Evolutionary conservation across 2,797 vertebrate genomes (phyloP).

Genomic region (Falco biarmicus): DNA sequence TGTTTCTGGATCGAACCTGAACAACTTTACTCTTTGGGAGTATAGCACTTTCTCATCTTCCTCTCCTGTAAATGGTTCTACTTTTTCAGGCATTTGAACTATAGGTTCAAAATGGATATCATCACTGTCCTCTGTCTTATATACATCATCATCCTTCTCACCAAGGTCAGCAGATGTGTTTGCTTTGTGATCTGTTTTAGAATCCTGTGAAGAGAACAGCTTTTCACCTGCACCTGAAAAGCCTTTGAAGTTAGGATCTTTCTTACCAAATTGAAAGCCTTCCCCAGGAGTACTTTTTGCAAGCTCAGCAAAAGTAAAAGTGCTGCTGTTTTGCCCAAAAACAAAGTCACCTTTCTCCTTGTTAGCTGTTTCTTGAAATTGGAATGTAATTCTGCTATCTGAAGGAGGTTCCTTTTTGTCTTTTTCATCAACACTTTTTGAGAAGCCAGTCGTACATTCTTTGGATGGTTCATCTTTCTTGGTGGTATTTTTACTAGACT

Average conservation of each 20-base stretch:
- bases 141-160: conserved; percentile 90
- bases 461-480: conserved; percentile 52
- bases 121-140: conserved; percentile 94
- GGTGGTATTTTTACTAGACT: conserved; percentile 70
- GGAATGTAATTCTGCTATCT: conserved; percentile 9
- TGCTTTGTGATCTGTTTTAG: conserved; percentile 72
- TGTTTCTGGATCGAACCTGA: conserved; percentile 89
- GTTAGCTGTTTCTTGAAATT: conserved; percentile 41
- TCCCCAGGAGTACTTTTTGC: conserved; percentile 80
- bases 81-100: conserved; percentile 95
- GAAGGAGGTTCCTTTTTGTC: conserved; percentile 76
- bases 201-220: conserved; percentile 83
- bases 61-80: conserved; percentile 95
- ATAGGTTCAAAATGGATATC: conserved; percentile 99
- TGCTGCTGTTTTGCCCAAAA: conserved; percentile 80
- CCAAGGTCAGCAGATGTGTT: conserved; percentile 75
- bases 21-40: conserved; percentile 93
- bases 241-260: conserved; percentile 89
- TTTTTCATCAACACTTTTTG: conserved; percentile 83
- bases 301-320: conserved; percentile 91
- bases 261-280: conserved; percentile 87
- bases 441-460: conserved; percentile 75
- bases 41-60: conserved; percentile 94
- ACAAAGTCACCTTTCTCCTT: conserved; percentile 68
- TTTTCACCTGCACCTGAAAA: conserved; percentile 89